Conservation (phyloP, 2,113 vertebrate species). For the Castor canadensis region DNA sequence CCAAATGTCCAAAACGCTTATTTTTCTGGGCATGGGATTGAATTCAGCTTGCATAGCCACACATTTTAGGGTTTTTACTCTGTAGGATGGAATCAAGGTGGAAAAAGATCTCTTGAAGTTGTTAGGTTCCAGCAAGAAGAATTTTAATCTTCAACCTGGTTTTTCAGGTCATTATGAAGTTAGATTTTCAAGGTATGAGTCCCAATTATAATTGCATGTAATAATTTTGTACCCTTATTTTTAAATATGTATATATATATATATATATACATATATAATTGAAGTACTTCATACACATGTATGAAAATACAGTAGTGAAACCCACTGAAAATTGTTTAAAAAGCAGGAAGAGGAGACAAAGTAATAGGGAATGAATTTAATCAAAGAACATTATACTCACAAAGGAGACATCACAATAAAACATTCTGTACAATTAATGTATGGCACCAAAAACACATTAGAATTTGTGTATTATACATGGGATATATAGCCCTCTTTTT, state of each 20-base stretch:
- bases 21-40: neutral
- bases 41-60: neutral
- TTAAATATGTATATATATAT: no score
- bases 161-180: neutral
- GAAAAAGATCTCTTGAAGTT: neutral
- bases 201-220: neutral
- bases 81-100: neutral
- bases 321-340: no score
- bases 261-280: no score
- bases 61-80: neutral
- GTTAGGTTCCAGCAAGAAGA: neutral
- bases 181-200: neutral
- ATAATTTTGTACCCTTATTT: neutral
- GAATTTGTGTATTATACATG: no score
- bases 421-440: no score
- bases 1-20: rapidly evolving
- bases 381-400: no score
- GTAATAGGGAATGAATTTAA: no score
- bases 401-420: no score
- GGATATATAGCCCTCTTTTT: neutral
- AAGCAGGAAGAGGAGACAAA: no score
- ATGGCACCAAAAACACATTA: no score
- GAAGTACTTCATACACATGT: no score
- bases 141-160: neutral
- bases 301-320: no score